Evolutionary conservation across 1,140 invertebrate species (phyloP), one percentile per base, ranked within the genome.

Genomic region (Calycopis cecrops): DNA sequence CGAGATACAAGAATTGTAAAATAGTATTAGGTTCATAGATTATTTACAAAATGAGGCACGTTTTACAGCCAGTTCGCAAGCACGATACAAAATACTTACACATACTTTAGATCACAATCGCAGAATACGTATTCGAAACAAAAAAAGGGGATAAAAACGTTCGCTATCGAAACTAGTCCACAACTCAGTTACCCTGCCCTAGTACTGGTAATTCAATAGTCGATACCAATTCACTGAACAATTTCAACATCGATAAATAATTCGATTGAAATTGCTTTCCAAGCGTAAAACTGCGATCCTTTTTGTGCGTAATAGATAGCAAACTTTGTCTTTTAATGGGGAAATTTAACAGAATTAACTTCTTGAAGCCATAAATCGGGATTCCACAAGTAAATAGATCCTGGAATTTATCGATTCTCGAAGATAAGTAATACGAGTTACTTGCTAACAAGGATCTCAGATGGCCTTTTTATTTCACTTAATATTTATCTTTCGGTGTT

Each of bases 281-380:
- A 50, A 50, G 21, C 48, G 21, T 50, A 50, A 50, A 50, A 35
- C 33, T 33, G 12, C 28, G 48, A 35, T 35, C 48, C 12, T 49
- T 50, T 50, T 50, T 34, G 48, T 50, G 21, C 34, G 14, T 49
- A 49, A 49, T 28, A 35, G 12, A 33, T 50, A 34, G 28, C 14
- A 50, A 35, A 34, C 11, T 34, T 35, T 50, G 14, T 35, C 28
- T 49, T 34, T 34, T 50, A 34, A 44, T 44, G 40, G 40, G 40
- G 40, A 57, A 57, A 50, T 57, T 33, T 35, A 44, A 51, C 37
- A 44, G 42, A 57, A 57, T 57, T 57, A 33, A 50, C 55, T 49
- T 49, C 37, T 44, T 16, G 37, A 49, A 44, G 17, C 48, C 48
- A 57, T 57, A 57, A 57, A 57, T 57, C 21, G 48, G 48, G 40